Percentiles rank a stretch among this genome's conserved stretches.
Evolutionary conservation across 2,797 vertebrate species (phyloP).

Genomic region (Hemibagrus guttatus): DNA sequence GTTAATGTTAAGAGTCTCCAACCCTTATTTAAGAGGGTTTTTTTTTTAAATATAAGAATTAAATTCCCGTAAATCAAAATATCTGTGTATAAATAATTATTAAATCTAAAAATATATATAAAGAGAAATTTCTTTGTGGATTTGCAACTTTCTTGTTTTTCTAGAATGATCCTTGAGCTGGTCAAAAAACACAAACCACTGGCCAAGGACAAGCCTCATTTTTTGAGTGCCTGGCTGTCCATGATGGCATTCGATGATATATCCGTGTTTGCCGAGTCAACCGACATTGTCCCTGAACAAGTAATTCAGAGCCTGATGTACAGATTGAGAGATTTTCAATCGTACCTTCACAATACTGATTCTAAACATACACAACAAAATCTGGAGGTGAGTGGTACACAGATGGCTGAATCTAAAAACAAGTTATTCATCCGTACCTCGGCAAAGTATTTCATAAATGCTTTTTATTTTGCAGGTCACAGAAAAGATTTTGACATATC

Average conservation of each 20-base stretch:
- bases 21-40: background rate
- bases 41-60: background rate
- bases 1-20: background rate
- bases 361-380: accelerated
- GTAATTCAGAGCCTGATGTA: slow-evolving; percentile 71
- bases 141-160: background rate
- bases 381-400: slow-evolving; percentile 56
- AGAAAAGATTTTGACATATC: slow-evolving; percentile 48
- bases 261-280: slow-evolving; percentile 42
- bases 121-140: background rate
- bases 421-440: background rate
- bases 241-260: slow-evolving; percentile 67
- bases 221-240: slow-evolving; percentile 66
- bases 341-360: background rate
- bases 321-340: slow-evolving; percentile 53
- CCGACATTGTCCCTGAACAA: slow-evolving; percentile 54
- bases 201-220: slow-evolving; percentile 56
- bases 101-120: background rate
- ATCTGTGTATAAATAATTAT: background rate
- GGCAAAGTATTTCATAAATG: background rate
- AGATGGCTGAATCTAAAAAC: background rate
- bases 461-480: slow-evolving; percentile 52
- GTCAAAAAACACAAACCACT: slow-evolving; percentile 34
- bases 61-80: background rate
- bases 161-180: slow-evolving; percentile 63